Base-by-base conservation (phyloP, 2,888 invertebrate genomes). In the Nemoura dubitans region DNA sequence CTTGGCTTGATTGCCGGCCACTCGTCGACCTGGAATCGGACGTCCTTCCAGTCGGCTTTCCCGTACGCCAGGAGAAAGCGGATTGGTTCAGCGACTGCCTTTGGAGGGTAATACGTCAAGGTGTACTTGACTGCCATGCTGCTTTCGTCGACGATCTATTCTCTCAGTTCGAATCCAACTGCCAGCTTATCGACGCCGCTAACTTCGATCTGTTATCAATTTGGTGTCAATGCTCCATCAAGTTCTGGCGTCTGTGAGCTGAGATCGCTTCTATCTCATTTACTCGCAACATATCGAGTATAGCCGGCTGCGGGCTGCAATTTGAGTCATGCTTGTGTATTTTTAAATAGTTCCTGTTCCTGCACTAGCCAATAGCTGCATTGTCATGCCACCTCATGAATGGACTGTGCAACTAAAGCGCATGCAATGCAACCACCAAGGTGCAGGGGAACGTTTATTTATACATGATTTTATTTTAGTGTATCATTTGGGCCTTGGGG, bases 41-140 rank as follows among this genome's bases (percentile, higher is more conserved):
- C 81, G 28, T 92, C 92, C 87, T 92, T 92, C 88, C 91, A 92
- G 25, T 91, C 90, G 29, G 90, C 89, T 0, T 91, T 91, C 10
- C 89, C 89, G 27, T 92, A 91, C 59, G 89, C 89, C 30, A 92
- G 88, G n/a, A 92, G 59, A 76, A 89, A 90, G 14, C 92, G 90
- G 36, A 91, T 90, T n/a, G 91, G 90, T 87, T 92, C 92, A 14
- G 89, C 92, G 84, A 92, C 89, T 27, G 92, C 92, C 88, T 91
- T 91, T 28, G 91, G 30, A 87, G 92, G 91, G 89, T 92, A 92
- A 88, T 92, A 92, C 21, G 90, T 91, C 76, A 92, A 88, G 87
- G 91, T 92, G 89, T 92, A 92, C 36, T 82, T 76, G 0, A 86
- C 82, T 14, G 87, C 85, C 87, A 87, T 87, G 1, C 26, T 76